Conservation (phyloP, 2,888 invertebrate species). For the Andrena chrysosceles region DNA sequence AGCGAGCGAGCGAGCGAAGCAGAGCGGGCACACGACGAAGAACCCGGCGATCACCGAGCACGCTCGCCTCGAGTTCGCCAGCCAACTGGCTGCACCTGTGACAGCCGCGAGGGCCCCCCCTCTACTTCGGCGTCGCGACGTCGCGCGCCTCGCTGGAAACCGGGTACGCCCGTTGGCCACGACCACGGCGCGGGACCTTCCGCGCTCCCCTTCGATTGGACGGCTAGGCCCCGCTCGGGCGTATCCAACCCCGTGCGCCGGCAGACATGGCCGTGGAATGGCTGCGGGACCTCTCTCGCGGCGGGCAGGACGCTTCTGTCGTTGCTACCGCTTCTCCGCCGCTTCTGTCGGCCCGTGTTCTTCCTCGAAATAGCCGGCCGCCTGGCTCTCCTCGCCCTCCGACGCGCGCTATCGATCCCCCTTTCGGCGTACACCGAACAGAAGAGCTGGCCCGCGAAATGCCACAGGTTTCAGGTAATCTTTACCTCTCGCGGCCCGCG, state of each 20-base stretch:
- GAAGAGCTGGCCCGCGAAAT: slow-evolving; percentile 69
- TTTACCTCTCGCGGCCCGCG: slow-evolving; percentile 62
- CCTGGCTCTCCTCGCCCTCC: slow-evolving; percentile 65
- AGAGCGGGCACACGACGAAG: slow-evolving; percentile 36
- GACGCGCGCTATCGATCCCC: slow-evolving; percentile 71
- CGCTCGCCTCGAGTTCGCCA: slow-evolving; percentile 83
- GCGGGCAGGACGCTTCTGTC: slow-evolving; percentile 60
- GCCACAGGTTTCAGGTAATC: slow-evolving; percentile 78
- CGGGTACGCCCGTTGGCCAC: slow-evolving; percentile 73
- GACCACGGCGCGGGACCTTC: slow-evolving; percentile 64
- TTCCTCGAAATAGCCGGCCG: slow-evolving; percentile 62
- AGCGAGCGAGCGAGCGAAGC: slow-evolving; percentile 25
- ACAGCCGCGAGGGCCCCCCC: slow-evolving; percentile 76
- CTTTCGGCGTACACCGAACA: slow-evolving; percentile 62
- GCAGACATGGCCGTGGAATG: slow-evolving; percentile 80
- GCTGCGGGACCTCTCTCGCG: slow-evolving; percentile 73
- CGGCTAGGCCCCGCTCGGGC: slow-evolving; percentile 65
- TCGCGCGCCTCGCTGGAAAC: slow-evolving; percentile 60
- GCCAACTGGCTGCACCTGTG: slow-evolving; percentile 83
- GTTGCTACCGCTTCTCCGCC: slow-evolving; percentile 71
- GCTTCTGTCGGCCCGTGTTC: slow-evolving; percentile 69
- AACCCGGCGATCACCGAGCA: slow-evolving; percentile 72
- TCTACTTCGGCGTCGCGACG: slow-evolving; percentile 49
- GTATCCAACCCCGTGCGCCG: slow-evolving; percentile 70
- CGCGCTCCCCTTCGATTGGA: slow-evolving; percentile 70